Percentiles rank a stretch among this genome's conserved stretches.
Evolutionary conservation across 2,113 vertebrate genomes (phyloP).

Genomic region (Cyphomyrus discorhynchus): DNA sequence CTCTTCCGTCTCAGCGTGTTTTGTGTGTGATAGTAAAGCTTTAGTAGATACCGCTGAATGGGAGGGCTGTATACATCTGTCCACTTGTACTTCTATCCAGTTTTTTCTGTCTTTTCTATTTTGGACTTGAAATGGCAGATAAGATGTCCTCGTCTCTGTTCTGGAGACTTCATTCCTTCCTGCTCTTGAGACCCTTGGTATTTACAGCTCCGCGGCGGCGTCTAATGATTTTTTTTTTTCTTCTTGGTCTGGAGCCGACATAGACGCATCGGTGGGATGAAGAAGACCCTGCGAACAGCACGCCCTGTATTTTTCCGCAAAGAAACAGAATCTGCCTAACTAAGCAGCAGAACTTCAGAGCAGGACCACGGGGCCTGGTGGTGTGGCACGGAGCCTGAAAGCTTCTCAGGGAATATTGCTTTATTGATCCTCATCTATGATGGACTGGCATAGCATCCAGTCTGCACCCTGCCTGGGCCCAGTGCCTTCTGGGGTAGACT

Average conservation of each 20-base stretch:
- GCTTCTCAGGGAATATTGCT: conserved; percentile 4
- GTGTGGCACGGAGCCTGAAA: neutral
- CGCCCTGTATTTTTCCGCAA: neutral
- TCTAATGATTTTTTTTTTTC: neutral
- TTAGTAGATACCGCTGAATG: neutral
- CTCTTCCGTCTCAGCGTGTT: no score
- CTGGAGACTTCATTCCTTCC: neutral
- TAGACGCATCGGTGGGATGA: neutral
- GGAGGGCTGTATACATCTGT: neutral
- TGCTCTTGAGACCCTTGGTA: neutral
- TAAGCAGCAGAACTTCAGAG: neutral
- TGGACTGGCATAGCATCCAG: neutral
- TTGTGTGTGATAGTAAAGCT: neutral
- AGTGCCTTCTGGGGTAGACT: neutral
- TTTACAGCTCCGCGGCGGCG: neutral
- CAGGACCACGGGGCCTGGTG: neutral
- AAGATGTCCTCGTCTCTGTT: neutral
- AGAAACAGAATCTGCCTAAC: neutral
- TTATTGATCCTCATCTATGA: conserved; percentile 12
- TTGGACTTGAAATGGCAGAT: neutral
- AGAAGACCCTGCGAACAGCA: neutral
- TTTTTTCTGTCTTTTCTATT: neutral
- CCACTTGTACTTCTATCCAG: neutral
- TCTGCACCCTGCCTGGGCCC: neutral
- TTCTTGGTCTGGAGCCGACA: neutral